Evolutionary conservation across 2,888 invertebrate genomes (phyloP).

Genomic region (Plebejus argus): DNA sequence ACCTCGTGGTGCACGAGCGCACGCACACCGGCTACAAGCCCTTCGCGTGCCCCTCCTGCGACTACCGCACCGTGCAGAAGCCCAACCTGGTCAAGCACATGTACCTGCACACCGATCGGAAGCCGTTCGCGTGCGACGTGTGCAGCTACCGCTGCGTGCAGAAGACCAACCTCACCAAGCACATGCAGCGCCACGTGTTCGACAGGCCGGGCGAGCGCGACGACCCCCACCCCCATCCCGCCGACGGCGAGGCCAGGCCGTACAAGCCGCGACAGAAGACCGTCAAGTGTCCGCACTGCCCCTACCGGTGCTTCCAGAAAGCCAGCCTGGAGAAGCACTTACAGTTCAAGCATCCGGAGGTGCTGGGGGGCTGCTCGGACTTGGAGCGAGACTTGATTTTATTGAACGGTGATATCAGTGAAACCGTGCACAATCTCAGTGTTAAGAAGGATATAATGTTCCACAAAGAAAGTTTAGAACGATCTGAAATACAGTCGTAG

Average conservation of each 20-base stretch:
- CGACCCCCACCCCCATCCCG: slow-evolving; percentile 52
- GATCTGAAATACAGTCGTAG: slow-evolving; percentile 49
- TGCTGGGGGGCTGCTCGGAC: slow-evolving; percentile 52
- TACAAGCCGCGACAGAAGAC: slow-evolving; percentile 71
- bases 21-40: slow-evolving; percentile 78
- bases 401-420: slow-evolving; percentile 39
- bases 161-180: slow-evolving; percentile 74
- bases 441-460: slow-evolving; percentile 40
- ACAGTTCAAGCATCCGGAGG: slow-evolving; percentile 64
- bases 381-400: slow-evolving; percentile 51
- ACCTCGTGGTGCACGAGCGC: slow-evolving; percentile 73
- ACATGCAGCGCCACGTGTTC: slow-evolving; percentile 70
- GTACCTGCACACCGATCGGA: slow-evolving; percentile 76
- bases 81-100: slow-evolving; percentile 77
- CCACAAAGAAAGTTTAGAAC: slow-evolving; percentile 38
- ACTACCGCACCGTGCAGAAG: slow-evolving; percentile 75
- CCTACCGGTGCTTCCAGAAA: slow-evolving; percentile 71
- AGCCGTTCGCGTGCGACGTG: slow-evolving; percentile 73
- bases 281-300: slow-evolving; percentile 66
- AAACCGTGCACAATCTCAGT: slow-evolving; percentile 42
- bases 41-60: slow-evolving; percentile 73
- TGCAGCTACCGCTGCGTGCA: slow-evolving; percentile 75
- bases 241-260: slow-evolving; percentile 64
- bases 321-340: slow-evolving; percentile 74
- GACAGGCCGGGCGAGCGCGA: slow-evolving; percentile 63